Evolutionary conservation across 2,888 invertebrate species (phyloP).

Genomic region (Lissonota sp.): DNA sequence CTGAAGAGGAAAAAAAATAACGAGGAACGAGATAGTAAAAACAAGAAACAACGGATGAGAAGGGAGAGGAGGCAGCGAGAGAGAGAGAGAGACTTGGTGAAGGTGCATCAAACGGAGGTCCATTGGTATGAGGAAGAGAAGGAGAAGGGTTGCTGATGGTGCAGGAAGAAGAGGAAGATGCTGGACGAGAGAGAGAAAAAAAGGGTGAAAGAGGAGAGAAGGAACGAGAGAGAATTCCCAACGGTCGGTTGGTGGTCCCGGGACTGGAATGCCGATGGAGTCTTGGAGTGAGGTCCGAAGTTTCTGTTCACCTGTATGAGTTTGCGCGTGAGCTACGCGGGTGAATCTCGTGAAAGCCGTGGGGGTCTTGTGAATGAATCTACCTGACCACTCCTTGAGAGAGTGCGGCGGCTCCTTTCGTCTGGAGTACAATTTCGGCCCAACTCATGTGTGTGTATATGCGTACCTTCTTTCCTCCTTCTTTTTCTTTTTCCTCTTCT

Average conservation of each 20-base stretch:
- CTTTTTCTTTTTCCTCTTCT: slow-evolving; percentile 35
- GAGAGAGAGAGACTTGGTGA: slow-evolving; percentile 67
- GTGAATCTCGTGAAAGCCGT: slow-evolving; percentile 61
- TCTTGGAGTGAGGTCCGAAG: slow-evolving; percentile 61
- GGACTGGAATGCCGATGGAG: slow-evolving; percentile 65
- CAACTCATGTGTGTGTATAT: slow-evolving; percentile 34
- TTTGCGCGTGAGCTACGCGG: slow-evolving; percentile 26
- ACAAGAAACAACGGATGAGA: slow-evolving; percentile 18
- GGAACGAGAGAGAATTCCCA: slow-evolving; percentile 63
- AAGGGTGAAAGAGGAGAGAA: slow-evolving; percentile 46
- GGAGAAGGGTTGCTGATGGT: slow-evolving; percentile 29
- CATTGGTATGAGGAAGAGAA: slow-evolving; percentile 50
- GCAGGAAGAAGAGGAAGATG: slow-evolving; percentile 40
- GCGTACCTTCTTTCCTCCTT: slow-evolving; percentile 46
- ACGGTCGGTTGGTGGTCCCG: slow-evolving; percentile 71
- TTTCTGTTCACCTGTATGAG: slow-evolving; percentile 35
- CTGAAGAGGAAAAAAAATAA: slow-evolving; percentile 10
- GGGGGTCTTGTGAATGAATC: slow-evolving; percentile 78
- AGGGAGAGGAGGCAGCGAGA: slow-evolving; percentile 49
- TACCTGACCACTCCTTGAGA: slow-evolving; percentile 70
- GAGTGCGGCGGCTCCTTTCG: slow-evolving; percentile 67
- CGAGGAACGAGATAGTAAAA: slow-evolving; percentile 40
- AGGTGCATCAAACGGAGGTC: slow-evolving; percentile 13
- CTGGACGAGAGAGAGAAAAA: slow-evolving; percentile 49
- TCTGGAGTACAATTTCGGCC: slow-evolving; percentile 64